Base-by-base conservation (phyloP, 2,113 vertebrate species). In the Nestor notabilis region DNA sequence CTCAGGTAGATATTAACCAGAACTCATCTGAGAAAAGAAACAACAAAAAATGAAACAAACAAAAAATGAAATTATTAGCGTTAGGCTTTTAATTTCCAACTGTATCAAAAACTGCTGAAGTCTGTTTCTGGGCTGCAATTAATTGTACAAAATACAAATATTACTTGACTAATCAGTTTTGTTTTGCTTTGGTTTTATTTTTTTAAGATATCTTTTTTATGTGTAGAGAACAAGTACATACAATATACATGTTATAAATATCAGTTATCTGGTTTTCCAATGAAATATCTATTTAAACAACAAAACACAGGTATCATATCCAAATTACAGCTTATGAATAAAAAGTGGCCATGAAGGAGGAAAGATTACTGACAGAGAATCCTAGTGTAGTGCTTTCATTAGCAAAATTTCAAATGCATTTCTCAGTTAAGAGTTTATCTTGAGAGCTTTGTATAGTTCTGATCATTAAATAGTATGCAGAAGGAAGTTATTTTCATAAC, bases 21-120 rank as follows among this genome's bases (percentile, higher is more conserved):
- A 94, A 49, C 5, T 53, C 17, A 21, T 47, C 4, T 68, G 9
- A 83, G 27, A 60, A 68, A 87, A 53, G 2, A 89, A 81, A 37
- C 1, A 15, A 39, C 1, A 58, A 20, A 31, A 27, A 41, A 24
- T 47, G 0, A 61, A 64, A 41, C 4, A 65, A 69, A 60, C 0
- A 25, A 43, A 35, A 61, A 5, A 16, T 52, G 47, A 60, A 53
- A 63, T 4, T 0, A 39, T 49, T 68, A 7, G 0, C 10, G 37
- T 77, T 29, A 1, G 0, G 20, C 49, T 76, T 61, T 50, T 39
- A 0, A 44, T 66, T 78, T 89, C 41, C 19, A 81, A 7, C 2
- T 88, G 1, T 64, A 55, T 46, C 23, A 55, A 82, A 64, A 13
- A 41, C 25, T 46, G 4, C 4, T 49, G 10, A 86, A 28, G 2